phyloP scores from a whole-genome alignment of 2,797 vertebrate genomes.

The Melanotaenia boesemani region DNA sequence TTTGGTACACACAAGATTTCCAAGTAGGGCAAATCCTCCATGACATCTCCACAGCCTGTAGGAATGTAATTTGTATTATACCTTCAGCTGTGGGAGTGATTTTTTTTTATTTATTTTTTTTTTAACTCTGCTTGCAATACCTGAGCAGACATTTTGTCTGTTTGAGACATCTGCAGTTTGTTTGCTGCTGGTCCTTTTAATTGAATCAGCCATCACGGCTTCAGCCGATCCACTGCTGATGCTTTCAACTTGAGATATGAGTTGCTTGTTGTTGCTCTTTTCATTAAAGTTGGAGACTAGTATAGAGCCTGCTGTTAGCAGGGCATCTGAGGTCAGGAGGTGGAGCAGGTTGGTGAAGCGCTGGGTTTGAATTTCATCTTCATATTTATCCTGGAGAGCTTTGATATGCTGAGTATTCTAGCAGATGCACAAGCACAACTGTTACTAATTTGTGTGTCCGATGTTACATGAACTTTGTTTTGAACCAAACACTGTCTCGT shows the following conservation, averaged over 20 bases:
- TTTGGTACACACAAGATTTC: constrained; percentile 77
- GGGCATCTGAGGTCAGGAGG: constrained; percentile 56
- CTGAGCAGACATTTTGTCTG: constrained; percentile 73
- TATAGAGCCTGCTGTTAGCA: constrained; percentile 19
- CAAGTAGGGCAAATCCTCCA: constrained; percentile 83
- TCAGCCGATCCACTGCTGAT: constrained; percentile 6
- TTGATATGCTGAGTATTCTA: constrained; percentile 58
- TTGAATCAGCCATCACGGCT: not conserved
- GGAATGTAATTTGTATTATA: constrained; percentile 18
- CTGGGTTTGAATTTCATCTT: constrained; percentile 54
- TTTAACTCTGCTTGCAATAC: constrained; percentile 55
- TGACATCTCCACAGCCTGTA: constrained; percentile 72
- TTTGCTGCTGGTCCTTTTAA: constrained; percentile 6
- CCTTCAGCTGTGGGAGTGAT: not conserved
- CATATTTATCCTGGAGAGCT: constrained; percentile 57
- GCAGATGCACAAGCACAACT: constrained; percentile 22
- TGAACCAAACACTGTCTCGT: not conserved
- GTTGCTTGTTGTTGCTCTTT: constrained; percentile 26
- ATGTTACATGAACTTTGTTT: not conserved
- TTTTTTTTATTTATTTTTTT: not conserved
- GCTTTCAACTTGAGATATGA: constrained; percentile 12
- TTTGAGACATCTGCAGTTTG: constrained; percentile 22
- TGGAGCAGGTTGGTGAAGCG: constrained; percentile 58
- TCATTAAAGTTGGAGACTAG: constrained; percentile 6
- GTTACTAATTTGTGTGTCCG: not conserved